These are phyloP conservation scores for Ennomos quercinarius DNA, from an alignment of 2,888 invertebrate genomes.

Conservation along the genomic window DNA sequence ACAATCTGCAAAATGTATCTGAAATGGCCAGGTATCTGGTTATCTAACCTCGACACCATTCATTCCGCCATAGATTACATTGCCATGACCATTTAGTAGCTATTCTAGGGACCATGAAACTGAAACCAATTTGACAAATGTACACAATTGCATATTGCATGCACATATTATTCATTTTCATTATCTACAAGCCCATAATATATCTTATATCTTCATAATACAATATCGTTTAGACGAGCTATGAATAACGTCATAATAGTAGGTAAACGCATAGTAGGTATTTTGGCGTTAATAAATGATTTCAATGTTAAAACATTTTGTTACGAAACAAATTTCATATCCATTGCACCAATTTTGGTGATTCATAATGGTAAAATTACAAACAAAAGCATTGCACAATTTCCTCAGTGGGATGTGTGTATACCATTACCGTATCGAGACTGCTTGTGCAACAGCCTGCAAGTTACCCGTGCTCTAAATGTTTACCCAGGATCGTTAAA, in stretches of 20 bases:
- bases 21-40: too few species aligned
- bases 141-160: background rate
- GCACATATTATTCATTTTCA: background rate
- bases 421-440: constrained; percentile 31
- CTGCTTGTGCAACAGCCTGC: constrained; percentile 27
- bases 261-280: background rate
- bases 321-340: constrained; percentile 10
- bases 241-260: background rate
- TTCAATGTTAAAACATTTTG: too few species aligned
- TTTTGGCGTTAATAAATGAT: background rate
- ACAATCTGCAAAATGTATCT: too few species aligned
- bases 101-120: too few species aligned
- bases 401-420: constrained; percentile 27
- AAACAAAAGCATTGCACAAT: constrained; percentile 33
- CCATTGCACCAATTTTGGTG: constrained; percentile 24
- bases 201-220: too few species aligned
- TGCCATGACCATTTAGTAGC: too few species aligned
- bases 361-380: constrained; percentile 21
- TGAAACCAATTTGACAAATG: too few species aligned
- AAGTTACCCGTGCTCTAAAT: constrained; percentile 21
- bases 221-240: background rate
- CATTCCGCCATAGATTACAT: too few species aligned
- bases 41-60: too few species aligned
- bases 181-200: background rate
- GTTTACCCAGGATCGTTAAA: constrained; percentile 24